Evolutionary conservation across 2,113 vertebrate species (phyloP).

Genomic region (Trichechus manatus): DNA sequence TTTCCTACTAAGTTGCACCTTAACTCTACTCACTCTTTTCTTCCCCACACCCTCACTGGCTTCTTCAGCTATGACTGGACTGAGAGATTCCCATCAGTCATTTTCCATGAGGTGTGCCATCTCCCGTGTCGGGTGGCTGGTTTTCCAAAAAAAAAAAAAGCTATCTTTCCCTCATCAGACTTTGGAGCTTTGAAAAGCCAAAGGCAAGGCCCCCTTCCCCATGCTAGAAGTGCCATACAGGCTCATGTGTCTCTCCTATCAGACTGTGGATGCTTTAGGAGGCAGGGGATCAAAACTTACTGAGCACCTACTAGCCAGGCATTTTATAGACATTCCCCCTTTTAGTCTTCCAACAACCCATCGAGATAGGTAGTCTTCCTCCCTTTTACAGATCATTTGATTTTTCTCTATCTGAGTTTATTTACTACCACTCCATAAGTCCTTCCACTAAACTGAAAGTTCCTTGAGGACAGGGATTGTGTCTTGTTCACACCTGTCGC

Average conservation of each 20-base stretch:
- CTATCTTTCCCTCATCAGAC: neutral
- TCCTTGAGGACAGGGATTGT: neutral
- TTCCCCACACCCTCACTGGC: neutral
- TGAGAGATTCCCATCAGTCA: neutral
- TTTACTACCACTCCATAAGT: neutral
- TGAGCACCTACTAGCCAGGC: neutral
- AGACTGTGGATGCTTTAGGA: neutral
- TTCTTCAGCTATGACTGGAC: neutral
- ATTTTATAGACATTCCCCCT: neutral
- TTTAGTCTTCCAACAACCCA: neutral
- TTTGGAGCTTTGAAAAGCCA: neutral
- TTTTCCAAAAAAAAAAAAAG: neutral
- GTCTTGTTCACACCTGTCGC: neutral
- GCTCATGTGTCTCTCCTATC: neutral
- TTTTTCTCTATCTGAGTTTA: neutral
- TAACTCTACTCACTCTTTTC: neutral
- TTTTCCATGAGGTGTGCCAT: neutral
- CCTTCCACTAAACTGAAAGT: neutral
- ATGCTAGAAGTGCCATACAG: neutral
- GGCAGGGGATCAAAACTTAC: neutral
- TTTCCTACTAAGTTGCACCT: neutral
- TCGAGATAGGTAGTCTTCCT: accelerated
- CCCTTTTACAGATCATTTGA: neutral
- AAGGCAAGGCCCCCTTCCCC: neutral
- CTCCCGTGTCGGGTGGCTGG: neutral